A percentile compares a stretch with the other conserved stretches of the same genome.
Conservation (phyloP, 2,113 vertebrate species). For the Sphyrna mokarran region DNA sequence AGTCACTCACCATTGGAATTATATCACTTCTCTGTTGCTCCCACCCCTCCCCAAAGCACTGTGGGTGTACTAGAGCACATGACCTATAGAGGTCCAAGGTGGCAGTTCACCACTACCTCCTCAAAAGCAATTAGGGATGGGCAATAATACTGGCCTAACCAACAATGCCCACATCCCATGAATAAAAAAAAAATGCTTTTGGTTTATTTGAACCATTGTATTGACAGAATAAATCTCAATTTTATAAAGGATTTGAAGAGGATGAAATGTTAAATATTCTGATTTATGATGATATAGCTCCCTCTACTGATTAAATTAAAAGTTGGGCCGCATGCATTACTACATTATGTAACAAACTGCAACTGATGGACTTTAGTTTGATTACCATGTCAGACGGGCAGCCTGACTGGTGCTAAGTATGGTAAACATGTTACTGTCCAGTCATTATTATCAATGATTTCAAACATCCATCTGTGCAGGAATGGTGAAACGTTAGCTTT, state of each 20-base stretch:
- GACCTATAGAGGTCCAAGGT: no score
- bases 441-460: neutral
- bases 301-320: conserved; percentile 10
- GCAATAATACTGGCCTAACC: no score
- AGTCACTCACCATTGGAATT: no score
- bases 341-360: neutral
- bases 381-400: neutral
- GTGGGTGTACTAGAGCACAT: no score
- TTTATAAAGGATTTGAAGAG: neutral
- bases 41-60: no score
- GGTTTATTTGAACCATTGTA: neutral
- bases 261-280: neutral
- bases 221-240: neutral
- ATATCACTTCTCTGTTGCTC: no score
- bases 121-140: no score
- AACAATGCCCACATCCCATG: no score
- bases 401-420: neutral
- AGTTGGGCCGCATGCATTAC: neutral
- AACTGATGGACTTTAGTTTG: neutral
- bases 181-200: neutral
- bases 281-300: neutral
- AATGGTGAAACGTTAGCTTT: neutral
- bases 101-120: no score
- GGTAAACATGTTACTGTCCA: neutral
- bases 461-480: neutral